These are phyloP conservation scores for Dasypus novemcinctus DNA, from an alignment of 2,113 vertebrate genomes.

Conservation along the genomic window DNA sequence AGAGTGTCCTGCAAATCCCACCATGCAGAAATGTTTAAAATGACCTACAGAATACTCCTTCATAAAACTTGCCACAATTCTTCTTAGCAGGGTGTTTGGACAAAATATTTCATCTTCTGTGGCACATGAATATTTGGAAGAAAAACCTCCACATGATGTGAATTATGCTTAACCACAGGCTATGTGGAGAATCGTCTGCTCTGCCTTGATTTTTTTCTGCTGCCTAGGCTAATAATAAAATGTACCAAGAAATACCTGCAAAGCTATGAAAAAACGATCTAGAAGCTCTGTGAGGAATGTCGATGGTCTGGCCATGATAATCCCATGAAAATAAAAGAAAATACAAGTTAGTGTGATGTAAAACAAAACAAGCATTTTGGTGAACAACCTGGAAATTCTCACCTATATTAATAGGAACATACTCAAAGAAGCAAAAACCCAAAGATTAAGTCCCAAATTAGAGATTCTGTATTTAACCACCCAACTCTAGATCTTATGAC, in stretches of 20 bases:
- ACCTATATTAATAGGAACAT: neutral
- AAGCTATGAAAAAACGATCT: neutral
- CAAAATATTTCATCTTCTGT: neutral
- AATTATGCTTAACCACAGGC: neutral
- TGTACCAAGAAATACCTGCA: neutral
- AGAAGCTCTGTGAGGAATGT: neutral
- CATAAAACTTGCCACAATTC: neutral
- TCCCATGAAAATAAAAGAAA: neutral
- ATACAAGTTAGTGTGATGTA: neutral
- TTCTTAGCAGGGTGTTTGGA: neutral
- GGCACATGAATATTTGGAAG: slow-evolving; percentile 13
- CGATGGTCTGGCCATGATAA: fast-evolving
- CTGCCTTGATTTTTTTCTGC: neutral
- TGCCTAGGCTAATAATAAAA: neutral
- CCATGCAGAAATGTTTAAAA: slow-evolving; percentile 66
- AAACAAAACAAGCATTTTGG: neutral
- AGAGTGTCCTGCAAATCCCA: slow-evolving; percentile 51
- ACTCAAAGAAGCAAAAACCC: neutral
- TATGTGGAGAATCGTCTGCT: fast-evolving
- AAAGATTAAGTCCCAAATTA: neutral
- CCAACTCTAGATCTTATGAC: neutral
- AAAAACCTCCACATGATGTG: neutral
- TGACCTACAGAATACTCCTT: neutral
- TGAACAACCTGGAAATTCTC: neutral
- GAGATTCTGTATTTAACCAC: neutral